phyloP scores from a whole-genome alignment of 2,113 vertebrate species.

The Danionella cerebrum region DNA sequence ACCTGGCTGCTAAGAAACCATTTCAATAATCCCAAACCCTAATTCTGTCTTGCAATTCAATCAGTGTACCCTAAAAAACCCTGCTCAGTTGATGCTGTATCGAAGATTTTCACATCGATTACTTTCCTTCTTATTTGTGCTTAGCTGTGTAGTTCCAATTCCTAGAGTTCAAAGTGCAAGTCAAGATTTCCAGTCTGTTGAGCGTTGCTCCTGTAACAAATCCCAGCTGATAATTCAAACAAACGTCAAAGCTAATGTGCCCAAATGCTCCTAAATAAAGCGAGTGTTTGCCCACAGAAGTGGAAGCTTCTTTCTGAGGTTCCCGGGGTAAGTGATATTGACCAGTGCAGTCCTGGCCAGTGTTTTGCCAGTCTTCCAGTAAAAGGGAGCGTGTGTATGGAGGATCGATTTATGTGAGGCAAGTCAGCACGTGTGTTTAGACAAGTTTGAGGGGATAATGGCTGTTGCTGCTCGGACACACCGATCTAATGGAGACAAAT shows the following conservation, averaged over 20 bases:
- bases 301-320: conserved; percentile 14
- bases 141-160: neutral
- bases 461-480: conserved; percentile 48
- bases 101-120: no score
- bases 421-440: conserved; percentile 52
- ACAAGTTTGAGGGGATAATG: conserved; percentile 68
- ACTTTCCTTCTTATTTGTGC: no score
- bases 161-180: neutral
- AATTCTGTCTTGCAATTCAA: no score
- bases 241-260: conserved; percentile 33
- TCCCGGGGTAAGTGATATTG: conserved; percentile 38
- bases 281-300: conserved; percentile 36
- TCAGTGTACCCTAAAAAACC: no score
- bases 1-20: no score
- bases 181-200: neutral
- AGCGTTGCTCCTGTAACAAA: conserved; percentile 9
- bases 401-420: conserved; percentile 38
- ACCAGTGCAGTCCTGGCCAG: conserved; percentile 20
- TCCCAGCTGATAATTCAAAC: conserved; percentile 33
- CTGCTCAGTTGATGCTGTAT: no score
- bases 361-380: conserved; percentile 28
- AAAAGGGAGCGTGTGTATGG: conserved; percentile 27
- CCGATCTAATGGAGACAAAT: conserved; percentile 68
- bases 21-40: no score
- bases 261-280: conserved; percentile 36